Percentiles rank a stretch among this genome's conserved stretches.
Evolutionary conservation across 2,888 invertebrate species (phyloP).

Genomic region (Ectropis crepuscularia): DNA sequence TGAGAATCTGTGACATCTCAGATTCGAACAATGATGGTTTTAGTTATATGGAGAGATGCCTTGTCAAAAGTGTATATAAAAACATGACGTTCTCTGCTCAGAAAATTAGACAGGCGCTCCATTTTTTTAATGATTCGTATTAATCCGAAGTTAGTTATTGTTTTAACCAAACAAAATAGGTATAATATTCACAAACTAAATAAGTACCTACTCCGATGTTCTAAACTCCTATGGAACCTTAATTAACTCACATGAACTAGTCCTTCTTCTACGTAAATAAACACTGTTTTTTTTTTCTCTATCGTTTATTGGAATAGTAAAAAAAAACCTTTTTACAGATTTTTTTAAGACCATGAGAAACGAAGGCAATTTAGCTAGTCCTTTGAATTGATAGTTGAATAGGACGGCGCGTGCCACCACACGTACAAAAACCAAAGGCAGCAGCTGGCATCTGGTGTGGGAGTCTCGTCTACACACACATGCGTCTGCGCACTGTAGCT

Average conservation of each 20-base stretch:
- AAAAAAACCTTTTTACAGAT: slow-evolving; percentile 15
- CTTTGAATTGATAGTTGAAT: slow-evolving; percentile 42
- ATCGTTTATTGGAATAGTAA: not conserved
- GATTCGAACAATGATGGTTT: not conserved
- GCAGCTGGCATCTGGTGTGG: slow-evolving; percentile 80
- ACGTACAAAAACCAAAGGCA: slow-evolving; percentile 65
- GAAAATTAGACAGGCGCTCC: too few species aligned
- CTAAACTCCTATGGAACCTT: too few species aligned
- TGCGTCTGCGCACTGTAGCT: slow-evolving; percentile 31
- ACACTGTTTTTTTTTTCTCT: not conserved
- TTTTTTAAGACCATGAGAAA: slow-evolving; percentile 24
- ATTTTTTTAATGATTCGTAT: too few species aligned
- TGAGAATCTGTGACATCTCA: not conserved
- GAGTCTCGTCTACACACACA: slow-evolving; percentile 54
- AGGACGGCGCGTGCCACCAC: slow-evolving; percentile 72
- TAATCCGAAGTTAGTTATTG: too few species aligned
- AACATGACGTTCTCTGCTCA: too few species aligned
- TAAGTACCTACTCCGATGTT: too few species aligned
- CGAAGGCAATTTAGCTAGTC: slow-evolving; percentile 39
- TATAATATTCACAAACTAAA: too few species aligned
- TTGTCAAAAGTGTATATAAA: not conserved
- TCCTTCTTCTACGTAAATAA: not conserved
- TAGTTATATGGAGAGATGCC: not conserved
- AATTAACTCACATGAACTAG: too few species aligned
- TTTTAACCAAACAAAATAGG: too few species aligned